These are phyloP conservation scores for Plusia festucae DNA, from an alignment of 2,888 invertebrate genomes.

Conservation along the genomic window DNA sequence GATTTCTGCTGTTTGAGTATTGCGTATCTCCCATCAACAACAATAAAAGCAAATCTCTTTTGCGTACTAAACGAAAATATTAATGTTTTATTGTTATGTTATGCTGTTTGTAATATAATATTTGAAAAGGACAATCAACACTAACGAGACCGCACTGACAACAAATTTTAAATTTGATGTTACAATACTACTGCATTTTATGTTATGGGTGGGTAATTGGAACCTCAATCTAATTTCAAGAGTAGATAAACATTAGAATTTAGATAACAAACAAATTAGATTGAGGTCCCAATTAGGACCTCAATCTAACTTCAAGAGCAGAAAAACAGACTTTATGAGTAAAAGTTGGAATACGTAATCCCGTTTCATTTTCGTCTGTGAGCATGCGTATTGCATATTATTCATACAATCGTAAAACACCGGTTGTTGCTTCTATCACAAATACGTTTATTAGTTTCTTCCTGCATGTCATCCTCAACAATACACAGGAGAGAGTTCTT, in stretches of 20 bases:
- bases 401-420: conserved; percentile 1
- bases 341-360: background rate
- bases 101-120: background rate
- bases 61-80: background rate
- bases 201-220: background rate
- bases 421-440: background rate
- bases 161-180: background rate
- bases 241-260: too few relatives aligned
- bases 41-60: background rate
- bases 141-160: background rate
- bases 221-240: background rate
- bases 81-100: background rate
- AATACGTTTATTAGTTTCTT: conserved; percentile 18
- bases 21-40: background rate
- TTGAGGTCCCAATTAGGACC: too few relatives aligned
- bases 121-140: background rate
- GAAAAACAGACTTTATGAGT: background rate
- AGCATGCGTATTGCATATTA: background rate
- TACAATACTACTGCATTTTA: background rate
- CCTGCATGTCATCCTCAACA: conserved; percentile 14
- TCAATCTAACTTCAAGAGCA: background rate
- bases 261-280: too few relatives aligned
- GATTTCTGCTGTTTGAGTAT: background rate
- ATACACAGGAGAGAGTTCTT: conserved; percentile 30
- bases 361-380: background rate